Evolutionary conservation across 1,140 invertebrate genomes (phyloP).

Genomic region (Bombus consobrinus): DNA sequence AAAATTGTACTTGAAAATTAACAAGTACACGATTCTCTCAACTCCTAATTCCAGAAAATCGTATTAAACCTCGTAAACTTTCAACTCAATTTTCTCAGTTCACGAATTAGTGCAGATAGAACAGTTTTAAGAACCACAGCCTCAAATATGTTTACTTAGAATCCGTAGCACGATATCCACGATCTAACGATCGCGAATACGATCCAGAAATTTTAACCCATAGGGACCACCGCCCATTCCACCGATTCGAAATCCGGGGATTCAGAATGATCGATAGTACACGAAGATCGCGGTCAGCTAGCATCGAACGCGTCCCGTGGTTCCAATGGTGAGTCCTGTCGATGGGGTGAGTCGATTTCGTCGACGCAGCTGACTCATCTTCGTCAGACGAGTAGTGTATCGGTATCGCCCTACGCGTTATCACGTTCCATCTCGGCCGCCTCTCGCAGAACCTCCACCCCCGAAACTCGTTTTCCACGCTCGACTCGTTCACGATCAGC

Average conservation of each 20-base stretch:
- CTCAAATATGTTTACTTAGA: too few species aligned
- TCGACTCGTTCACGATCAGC: conserved; percentile 55
- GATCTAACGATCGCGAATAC: too few species aligned
- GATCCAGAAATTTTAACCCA: too few species aligned
- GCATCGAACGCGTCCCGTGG: background rate
- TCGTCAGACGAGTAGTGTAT: conserved; percentile 68
- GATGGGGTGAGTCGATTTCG: conserved; percentile 17
- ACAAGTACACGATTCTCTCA: too few species aligned
- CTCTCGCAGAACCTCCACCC: conserved; percentile 57
- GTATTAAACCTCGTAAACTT: too few species aligned
- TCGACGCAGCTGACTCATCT: conserved; percentile 74
- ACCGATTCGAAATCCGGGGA: conserved; percentile 27
- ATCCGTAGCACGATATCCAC: too few species aligned
- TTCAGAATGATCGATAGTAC: conserved; percentile 54
- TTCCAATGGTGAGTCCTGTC: conserved; percentile 15
- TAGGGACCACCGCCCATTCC: too few species aligned
- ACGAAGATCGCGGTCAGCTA: background rate
- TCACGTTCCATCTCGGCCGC: conserved; percentile 66
- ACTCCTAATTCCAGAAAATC: too few species aligned
- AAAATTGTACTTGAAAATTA: too few species aligned
- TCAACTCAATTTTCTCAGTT: too few species aligned
- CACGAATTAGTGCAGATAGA: too few species aligned
- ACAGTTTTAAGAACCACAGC: too few species aligned
- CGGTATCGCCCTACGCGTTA: conserved; percentile 77
- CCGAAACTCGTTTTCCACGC: conserved; percentile 62